These are phyloP conservation scores for Aleiodes alternator DNA, from an alignment of 2,888 invertebrate species.

Conservation along the genomic window DNA sequence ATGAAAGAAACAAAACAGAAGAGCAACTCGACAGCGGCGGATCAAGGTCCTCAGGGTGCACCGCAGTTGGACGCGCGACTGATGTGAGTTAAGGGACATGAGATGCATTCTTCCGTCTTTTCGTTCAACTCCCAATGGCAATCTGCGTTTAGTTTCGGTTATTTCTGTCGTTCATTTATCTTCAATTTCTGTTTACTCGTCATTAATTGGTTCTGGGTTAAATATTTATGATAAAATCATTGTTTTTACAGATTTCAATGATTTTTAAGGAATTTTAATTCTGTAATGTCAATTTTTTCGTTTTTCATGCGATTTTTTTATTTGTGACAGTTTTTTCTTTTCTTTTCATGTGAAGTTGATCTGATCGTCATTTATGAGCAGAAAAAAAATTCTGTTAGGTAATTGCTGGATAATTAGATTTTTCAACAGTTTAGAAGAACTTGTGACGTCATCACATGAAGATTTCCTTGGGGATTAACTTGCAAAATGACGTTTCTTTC, in stretches of 20 bases:
- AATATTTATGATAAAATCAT: slow-evolving; percentile 18
- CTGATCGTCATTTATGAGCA: too few species aligned
- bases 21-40: slow-evolving; percentile 61
- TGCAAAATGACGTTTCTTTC: too few species aligned
- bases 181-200: slow-evolving; percentile 13
- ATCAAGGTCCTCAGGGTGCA: slow-evolving; percentile 65
- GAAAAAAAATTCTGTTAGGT: too few species aligned
- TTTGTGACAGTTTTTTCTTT: too few species aligned
- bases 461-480: too few species aligned
- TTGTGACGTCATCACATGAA: too few species aligned
- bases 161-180: slow-evolving; percentile 42
- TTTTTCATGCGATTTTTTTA: too few species aligned
- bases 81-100: slow-evolving; percentile 56
- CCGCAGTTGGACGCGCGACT: slow-evolving; percentile 53
- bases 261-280: background rate
- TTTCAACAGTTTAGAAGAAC: too few species aligned
- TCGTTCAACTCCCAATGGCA: slow-evolving; percentile 52
- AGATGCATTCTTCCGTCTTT: slow-evolving; percentile 68
- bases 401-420: too few species aligned
- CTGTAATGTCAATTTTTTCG: background rate
- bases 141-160: slow-evolving; percentile 44
- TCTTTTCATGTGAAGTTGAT: too few species aligned
- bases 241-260: background rate
- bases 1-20: slow-evolving; percentile 20
- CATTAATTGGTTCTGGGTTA: slow-evolving; percentile 18